These are phyloP conservation scores for Chelonoidis abingdonii DNA, from an alignment of 2,113 vertebrate species.

Conservation along the genomic window DNA sequence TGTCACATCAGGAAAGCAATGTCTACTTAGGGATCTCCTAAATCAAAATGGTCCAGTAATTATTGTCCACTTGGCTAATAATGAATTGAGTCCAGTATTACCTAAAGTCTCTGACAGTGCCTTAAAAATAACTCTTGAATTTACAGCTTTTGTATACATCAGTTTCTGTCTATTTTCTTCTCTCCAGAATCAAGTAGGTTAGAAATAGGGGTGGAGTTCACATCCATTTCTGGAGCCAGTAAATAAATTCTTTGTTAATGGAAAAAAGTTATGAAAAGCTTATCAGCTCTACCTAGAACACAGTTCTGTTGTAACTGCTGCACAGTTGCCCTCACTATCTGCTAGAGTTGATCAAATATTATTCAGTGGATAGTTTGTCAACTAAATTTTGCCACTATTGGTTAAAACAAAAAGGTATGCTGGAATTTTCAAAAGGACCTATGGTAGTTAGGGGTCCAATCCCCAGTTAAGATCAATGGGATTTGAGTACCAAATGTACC, in stretches of 20 bases:
- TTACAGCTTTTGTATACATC: background rate
- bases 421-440: background rate
- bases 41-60: background rate
- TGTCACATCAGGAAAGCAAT: background rate
- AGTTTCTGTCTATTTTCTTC: background rate
- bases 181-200: background rate
- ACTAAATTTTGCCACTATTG: background rate
- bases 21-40: background rate
- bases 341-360: background rate
- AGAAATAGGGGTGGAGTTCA: background rate
- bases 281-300: background rate
- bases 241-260: background rate
- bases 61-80: background rate
- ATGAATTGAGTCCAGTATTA: background rate
- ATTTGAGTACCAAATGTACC: background rate
- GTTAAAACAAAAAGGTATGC: background rate
- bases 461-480: background rate
- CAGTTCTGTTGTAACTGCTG: background rate
- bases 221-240: background rate
- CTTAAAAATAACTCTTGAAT: background rate
- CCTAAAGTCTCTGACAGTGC: background rate
- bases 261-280: background rate
- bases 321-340: too few relatives aligned
- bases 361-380: background rate
- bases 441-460: background rate